Evolutionary conservation across 37 sponge, comb jelly and placozoan species (phyloP).

Genomic region (Eunapius fragilis): DNA sequence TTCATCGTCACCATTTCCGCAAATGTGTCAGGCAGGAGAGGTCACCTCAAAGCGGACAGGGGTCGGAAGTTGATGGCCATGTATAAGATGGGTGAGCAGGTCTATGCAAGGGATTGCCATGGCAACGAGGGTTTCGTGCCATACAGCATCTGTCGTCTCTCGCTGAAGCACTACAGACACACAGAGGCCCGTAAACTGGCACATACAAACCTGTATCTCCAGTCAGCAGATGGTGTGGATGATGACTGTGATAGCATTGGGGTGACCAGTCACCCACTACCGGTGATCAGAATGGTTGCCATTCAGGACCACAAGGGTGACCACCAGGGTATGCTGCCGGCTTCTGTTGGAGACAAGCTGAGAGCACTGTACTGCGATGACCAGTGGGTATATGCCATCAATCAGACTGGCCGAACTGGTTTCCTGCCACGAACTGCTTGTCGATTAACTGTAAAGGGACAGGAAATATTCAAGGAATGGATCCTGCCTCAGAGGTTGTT

Average conservation of each 20-base stretch:
- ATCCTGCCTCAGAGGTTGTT: background rate
- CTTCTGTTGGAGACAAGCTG: constrained; percentile 4
- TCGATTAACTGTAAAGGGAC: background rate
- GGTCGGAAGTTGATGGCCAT: background rate
- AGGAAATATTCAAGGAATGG: constrained; percentile 19
- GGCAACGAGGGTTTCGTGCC: background rate
- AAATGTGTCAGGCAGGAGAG: background rate
- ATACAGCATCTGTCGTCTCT: background rate
- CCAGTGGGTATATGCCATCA: constrained; percentile 6
- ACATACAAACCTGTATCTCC: constrained; percentile 9
- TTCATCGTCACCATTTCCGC: background rate
- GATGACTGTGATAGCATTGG: background rate
- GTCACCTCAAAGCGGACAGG: background rate
- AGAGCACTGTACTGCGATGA: constrained; percentile 18
- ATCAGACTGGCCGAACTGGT: constrained; percentile 4
- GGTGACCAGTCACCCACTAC: background rate
- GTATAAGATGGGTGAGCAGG: background rate
- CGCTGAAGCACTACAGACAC: constrained; percentile 6
- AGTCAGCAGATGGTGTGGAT: background rate
- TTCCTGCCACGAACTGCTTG: background rate
- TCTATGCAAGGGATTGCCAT: background rate
- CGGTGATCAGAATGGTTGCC: constrained; percentile 3
- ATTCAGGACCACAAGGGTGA: background rate
- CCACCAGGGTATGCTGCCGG: background rate
- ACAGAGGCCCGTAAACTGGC: background rate